phyloP scores from a whole-genome alignment of 1,140 invertebrate species.

The Aphelenchoides avenae region DNA sequence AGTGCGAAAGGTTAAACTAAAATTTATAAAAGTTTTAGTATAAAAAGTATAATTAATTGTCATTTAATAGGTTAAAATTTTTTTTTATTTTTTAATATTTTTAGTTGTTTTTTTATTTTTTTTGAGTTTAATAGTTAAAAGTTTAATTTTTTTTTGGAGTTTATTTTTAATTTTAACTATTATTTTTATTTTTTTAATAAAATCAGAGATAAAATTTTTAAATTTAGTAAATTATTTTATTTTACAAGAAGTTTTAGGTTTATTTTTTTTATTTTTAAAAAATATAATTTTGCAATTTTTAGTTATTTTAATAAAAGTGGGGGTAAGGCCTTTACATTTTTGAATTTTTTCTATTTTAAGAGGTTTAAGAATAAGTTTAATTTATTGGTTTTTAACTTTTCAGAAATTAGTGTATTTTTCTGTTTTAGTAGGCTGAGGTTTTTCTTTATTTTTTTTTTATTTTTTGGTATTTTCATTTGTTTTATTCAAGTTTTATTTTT shows the following conservation, averaged over 20 bases:
- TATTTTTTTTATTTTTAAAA: neutral
- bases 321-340: too few species aligned
- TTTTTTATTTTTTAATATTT: neutral
- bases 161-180: neutral
- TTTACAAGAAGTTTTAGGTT: neutral
- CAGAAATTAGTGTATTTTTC: too few species aligned
- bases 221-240: neutral
- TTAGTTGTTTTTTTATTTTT: too few species aligned
- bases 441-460: too few species aligned
- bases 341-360: too few species aligned
- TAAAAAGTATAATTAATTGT: neutral
- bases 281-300: conserved; percentile 6
- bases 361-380: too few species aligned
- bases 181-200: conserved; percentile 1
- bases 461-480: too few species aligned
- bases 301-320: neutral
- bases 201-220: neutral
- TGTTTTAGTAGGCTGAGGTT: too few species aligned
- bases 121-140: too few species aligned
- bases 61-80: neutral
- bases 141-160: conserved; percentile 3
- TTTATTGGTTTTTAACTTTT: too few species aligned
- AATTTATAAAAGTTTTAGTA: neutral
- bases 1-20: neutral
- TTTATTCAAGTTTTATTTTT: too few species aligned